These are phyloP conservation scores for Cynoglossus semilaevis DNA, from an alignment of 2,113 vertebrate species.

Conservation along the genomic window DNA sequence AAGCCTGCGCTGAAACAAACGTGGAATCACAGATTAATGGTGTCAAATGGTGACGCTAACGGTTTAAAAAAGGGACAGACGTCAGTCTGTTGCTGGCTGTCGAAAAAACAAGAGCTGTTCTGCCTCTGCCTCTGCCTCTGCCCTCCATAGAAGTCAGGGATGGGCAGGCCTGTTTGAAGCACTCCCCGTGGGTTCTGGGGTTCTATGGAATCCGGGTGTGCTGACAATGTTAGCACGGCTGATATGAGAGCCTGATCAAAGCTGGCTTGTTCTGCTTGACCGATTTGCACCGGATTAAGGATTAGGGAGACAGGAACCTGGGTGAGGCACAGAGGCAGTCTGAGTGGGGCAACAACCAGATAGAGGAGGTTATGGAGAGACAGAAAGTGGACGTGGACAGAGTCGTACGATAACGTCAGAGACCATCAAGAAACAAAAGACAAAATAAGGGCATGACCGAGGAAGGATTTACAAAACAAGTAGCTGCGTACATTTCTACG, in stretches of 20 bases:
- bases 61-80: constrained; percentile 7
- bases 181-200: constrained; percentile 60
- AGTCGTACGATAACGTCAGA: constrained; percentile 33
- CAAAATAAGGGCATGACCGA: constrained; percentile 5
- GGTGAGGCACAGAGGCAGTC: constrained; percentile 68
- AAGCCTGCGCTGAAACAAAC: constrained; percentile 4
- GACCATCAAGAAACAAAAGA: constrained; percentile 17
- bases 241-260: constrained; percentile 80
- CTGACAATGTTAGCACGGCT: constrained; percentile 74
- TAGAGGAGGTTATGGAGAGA: constrained; percentile 39
- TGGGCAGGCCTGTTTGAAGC: constrained; percentile 62
- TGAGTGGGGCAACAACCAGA: constrained; percentile 57
- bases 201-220: constrained; percentile 74
- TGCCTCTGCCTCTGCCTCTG: constrained; percentile 29
- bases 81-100: constrained; percentile 8
- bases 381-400: constrained; percentile 38
- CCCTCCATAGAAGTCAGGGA: constrained; percentile 43
- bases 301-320: constrained; percentile 78
- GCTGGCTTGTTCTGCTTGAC: constrained; percentile 77
- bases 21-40: constrained; percentile 13
- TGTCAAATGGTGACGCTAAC: constrained; percentile 10
- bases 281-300: constrained; percentile 80
- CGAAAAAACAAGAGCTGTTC: constrained; percentile 27
- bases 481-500: background rate
- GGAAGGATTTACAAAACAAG: constrained; percentile 7